phyloP scores from a whole-genome alignment of 2,797 vertebrate genomes.

The Buphagus erythrorhynchus region DNA sequence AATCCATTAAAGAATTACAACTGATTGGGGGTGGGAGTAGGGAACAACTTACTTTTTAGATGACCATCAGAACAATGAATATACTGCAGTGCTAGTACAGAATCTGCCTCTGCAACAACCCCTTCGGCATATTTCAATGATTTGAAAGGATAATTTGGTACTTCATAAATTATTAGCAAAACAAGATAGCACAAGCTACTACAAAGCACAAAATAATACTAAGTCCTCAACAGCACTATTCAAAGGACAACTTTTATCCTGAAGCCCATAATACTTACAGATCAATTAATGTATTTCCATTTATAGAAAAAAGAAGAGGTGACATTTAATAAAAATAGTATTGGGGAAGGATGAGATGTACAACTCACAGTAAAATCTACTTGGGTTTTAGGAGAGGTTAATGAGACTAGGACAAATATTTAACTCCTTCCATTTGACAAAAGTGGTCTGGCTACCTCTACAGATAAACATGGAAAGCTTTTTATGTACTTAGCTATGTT shows the following conservation, averaged over 20 bases:
- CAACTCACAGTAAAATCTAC: background rate
- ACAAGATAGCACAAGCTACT: background rate
- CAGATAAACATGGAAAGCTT: background rate
- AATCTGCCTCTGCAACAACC: background rate
- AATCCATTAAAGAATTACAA: background rate
- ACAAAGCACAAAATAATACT: background rate
- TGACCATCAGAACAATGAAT: background rate
- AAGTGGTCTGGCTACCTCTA: background rate
- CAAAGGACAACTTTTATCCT: background rate
- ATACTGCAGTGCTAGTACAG: background rate
- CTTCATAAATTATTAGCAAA: background rate
- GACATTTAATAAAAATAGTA: background rate
- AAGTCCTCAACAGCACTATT: background rate
- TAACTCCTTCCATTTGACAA: background rate
- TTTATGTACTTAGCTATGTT: background rate
- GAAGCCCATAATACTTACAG: background rate
- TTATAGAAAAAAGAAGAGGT: background rate
- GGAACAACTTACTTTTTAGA: background rate
- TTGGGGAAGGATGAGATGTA: background rate
- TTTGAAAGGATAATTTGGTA: background rate
- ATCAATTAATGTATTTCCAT: background rate
- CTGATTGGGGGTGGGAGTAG: background rate
- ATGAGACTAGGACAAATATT: background rate
- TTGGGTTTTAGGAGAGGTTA: background rate
- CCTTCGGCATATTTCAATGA: background rate